Evolutionary conservation across 2,888 invertebrate genomes (phyloP).

Genomic region (Drosophila nr. fundita): DNA sequence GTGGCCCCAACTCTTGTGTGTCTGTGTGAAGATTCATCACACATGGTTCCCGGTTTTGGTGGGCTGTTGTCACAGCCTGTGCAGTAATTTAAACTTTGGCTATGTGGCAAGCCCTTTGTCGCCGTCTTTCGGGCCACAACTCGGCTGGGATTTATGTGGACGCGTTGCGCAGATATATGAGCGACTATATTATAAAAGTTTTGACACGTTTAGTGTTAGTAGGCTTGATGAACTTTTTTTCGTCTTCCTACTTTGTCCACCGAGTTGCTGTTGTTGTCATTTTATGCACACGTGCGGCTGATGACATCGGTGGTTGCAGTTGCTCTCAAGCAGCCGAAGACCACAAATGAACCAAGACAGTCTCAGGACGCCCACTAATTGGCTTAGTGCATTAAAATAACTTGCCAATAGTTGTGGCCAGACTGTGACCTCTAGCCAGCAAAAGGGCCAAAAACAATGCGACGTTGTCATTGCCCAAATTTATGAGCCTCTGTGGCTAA

Average conservation of each 20-base stretch:
- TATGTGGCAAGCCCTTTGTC: conserved; percentile 35
- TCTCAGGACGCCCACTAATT: conserved; percentile 66
- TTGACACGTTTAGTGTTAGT: conserved; percentile 73
- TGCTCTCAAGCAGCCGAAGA: conserved; percentile 7
- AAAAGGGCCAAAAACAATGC: conserved; percentile 57
- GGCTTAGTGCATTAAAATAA: conserved; percentile 79
- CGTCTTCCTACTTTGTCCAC: conserved; percentile 7
- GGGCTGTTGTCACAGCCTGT: conserved; percentile 65
- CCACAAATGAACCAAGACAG: conserved; percentile 70
- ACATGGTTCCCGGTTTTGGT: conserved; percentile 53
- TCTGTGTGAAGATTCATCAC: conserved; percentile 60
- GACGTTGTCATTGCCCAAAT: conserved; percentile 77
- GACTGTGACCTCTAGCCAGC: conserved; percentile 48
- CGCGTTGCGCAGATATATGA: conserved; percentile 46
- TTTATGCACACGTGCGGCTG: conserved; percentile 67
- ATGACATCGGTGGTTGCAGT: conserved; percentile 51
- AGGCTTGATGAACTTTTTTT: conserved; percentile 70
- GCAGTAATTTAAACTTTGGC: conserved; percentile 76
- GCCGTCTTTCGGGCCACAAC: conserved; percentile 23
- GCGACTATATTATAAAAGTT: conserved; percentile 81
- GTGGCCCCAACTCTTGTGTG: conserved; percentile 40
- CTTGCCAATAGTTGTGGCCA: conserved; percentile 76
- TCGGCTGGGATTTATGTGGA: conserved; percentile 56
- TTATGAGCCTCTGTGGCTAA: conserved; percentile 81
- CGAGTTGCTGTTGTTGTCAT: conserved; percentile 37